Conservation (phyloP, 2,797 vertebrate genomes). For the Protonibea diacanthus region DNA sequence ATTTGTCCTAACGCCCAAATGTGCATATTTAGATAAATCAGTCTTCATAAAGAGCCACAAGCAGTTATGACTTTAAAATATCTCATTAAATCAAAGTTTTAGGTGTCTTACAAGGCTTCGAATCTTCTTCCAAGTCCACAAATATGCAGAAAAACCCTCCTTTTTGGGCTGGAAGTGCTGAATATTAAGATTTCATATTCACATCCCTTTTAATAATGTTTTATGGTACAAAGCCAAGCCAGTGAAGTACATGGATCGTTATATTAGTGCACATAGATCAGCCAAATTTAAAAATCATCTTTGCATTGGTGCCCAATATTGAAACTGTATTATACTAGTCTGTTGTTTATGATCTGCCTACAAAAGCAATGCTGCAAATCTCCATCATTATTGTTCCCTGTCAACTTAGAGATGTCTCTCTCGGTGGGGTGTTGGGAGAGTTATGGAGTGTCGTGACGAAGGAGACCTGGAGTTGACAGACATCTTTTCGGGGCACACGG, state of each 20-base stretch:
- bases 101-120: not conserved
- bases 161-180: conserved; percentile 6
- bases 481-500: conserved; percentile 52
- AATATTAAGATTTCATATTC: not conserved
- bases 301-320: conserved; percentile 24
- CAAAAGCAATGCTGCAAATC: conserved; percentile 60
- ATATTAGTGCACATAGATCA: conserved; percentile 41
- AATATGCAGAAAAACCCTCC: not conserved
- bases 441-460: conserved; percentile 61
- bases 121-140: not conserved
- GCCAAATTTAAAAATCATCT: conserved; percentile 27
- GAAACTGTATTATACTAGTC: conserved; percentile 62
- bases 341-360: conserved; percentile 66
- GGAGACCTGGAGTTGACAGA: conserved; percentile 69
- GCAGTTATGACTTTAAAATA: not conserved
- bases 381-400: conserved; percentile 63
- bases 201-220: conserved; percentile 4
- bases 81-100: not conserved
- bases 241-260: conserved; percentile 34
- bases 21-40: not conserved
- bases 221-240: not conserved
- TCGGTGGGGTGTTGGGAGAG: conserved; percentile 62
- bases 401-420: conserved; percentile 63
- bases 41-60: not conserved
- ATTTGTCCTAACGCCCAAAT: not conserved